These are phyloP conservation scores for Hecatera dysodea DNA, from an alignment of 2,888 invertebrate species.

Conservation along the genomic window DNA sequence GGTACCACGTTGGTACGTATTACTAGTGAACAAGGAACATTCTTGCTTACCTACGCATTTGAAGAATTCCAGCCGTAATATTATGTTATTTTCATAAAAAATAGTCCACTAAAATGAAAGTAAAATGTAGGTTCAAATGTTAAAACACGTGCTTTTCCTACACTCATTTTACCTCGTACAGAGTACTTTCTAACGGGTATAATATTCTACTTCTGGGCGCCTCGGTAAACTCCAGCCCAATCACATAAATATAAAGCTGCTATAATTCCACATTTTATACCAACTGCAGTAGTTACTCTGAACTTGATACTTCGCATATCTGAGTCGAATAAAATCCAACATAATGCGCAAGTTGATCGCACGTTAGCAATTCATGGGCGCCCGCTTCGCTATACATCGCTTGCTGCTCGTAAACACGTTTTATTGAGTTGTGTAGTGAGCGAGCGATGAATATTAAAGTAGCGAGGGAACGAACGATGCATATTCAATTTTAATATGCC, in stretches of 20 bases:
- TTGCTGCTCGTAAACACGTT: conserved; percentile 83
- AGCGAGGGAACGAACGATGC: conserved; percentile 73
- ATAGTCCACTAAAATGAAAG: background rate
- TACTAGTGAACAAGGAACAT: background rate
- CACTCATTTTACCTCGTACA: background rate
- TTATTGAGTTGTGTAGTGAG: conserved; percentile 82
- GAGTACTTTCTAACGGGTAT: background rate
- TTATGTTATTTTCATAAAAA: background rate
- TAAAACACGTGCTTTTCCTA: background rate
- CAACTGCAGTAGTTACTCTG: conserved; percentile 50
- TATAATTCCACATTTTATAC: conserved; percentile 50
- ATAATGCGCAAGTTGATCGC: conserved; percentile 68
- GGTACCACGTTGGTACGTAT: background rate
- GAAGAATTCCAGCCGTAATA: background rate
- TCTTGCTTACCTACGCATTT: background rate
- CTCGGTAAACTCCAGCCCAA: background rate
- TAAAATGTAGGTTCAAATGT: background rate
- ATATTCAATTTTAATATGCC: conserved; percentile 80
- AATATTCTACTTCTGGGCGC: background rate
- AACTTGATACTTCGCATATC: conserved; percentile 58
- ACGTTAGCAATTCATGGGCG: conserved; percentile 78
- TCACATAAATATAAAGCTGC: conserved; percentile 16
- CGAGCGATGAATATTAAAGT: conserved; percentile 85
- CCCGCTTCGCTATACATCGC: conserved; percentile 79
- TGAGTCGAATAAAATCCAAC: conserved; percentile 63